These are phyloP conservation scores for Notarius quadriscutis DNA, from an alignment of 2,113 vertebrate species.

Conservation along the genomic window DNA sequence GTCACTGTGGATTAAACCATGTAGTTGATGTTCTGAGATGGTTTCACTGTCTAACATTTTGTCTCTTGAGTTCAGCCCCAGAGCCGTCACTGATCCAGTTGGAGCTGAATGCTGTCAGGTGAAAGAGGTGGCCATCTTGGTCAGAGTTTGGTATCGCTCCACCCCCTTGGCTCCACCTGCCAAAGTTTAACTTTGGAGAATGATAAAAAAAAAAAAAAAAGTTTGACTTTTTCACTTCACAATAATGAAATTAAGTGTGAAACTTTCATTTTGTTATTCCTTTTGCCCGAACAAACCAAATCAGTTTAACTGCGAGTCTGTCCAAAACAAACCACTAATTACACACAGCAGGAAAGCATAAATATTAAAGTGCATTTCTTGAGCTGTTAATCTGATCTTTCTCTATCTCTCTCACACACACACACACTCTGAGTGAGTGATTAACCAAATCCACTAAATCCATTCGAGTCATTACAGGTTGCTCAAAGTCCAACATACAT, in stretches of 20 bases:
- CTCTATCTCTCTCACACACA: background rate
- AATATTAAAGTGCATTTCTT: background rate
- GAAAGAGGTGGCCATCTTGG: background rate
- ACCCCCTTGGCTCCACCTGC: background rate
- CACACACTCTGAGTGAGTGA: slow-evolving; percentile 4
- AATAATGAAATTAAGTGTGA: too few species aligned
- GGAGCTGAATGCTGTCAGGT: background rate
- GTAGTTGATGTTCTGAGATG: too few species aligned
- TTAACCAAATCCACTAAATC: slow-evolving; percentile 34
- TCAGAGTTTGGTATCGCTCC: background rate
- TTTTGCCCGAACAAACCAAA: background rate
- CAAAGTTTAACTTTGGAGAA: background rate
- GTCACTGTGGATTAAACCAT: too few species aligned
- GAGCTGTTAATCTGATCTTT: background rate
- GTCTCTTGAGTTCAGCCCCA: background rate
- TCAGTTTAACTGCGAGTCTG: background rate
- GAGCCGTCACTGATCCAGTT: background rate
- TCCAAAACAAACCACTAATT: background rate
- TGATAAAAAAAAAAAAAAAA: background rate
- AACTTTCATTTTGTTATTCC: background rate
- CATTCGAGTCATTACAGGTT: slow-evolving; percentile 3
- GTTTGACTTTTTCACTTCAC: too few species aligned
- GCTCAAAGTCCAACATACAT: slow-evolving; percentile 25
- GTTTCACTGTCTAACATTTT: too few species aligned
- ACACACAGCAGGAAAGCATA: background rate